Conservation (phyloP, 2,797 vertebrate species). For the Austrolebias charrua region DNA sequence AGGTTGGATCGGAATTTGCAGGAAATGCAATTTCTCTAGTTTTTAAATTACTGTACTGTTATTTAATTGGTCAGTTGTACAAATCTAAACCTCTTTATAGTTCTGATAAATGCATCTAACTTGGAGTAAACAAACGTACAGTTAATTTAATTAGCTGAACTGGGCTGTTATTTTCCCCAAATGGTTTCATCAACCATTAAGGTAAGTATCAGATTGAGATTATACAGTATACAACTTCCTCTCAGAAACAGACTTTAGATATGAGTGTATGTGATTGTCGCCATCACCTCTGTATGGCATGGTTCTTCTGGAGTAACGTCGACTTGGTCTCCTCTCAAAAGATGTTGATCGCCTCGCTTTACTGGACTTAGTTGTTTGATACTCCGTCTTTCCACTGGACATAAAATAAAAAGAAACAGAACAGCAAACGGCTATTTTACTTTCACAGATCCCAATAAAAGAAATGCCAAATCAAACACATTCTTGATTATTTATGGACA, state of each 20-base stretch:
- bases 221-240: neutral
- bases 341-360: slow-evolving; percentile 93
- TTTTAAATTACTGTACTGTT: neutral
- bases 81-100: no score
- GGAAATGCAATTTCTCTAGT: no score
- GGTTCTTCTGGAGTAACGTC: slow-evolving; percentile 93
- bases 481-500: neutral
- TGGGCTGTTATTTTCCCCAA: no score
- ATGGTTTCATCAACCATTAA: neutral
- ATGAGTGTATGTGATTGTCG: neutral
- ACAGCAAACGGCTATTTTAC: neutral
- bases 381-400: slow-evolving; percentile 94
- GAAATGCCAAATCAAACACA: neutral
- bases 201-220: neutral
- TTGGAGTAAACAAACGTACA: no score
- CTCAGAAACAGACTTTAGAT: neutral
- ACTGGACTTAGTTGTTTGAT: slow-evolving; percentile 95
- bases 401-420: slow-evolving; percentile 9
- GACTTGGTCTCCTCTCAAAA: slow-evolving; percentile 96
- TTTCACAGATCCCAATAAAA: neutral
- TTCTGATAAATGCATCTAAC: no score
- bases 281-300: slow-evolving; percentile 86
- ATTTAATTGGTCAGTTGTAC: neutral
- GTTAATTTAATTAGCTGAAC: no score
- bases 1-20: no score